Conservation (phyloP, 2,113 vertebrate genomes). For the Microtus pennsylvanicus region DNA sequence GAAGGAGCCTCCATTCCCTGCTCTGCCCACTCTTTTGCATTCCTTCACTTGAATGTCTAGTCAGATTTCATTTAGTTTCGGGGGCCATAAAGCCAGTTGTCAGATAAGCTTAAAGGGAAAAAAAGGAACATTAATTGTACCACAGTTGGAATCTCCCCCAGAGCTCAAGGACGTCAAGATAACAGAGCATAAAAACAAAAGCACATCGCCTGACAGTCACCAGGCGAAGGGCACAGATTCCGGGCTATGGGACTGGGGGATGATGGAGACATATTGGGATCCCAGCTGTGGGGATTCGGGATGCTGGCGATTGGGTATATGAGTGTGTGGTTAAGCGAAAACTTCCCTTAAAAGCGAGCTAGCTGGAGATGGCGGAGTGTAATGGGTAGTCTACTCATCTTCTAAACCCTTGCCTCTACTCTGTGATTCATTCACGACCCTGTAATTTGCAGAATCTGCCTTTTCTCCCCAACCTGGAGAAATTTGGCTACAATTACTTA, state of each 20-base stretch:
- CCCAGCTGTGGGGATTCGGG: no score
- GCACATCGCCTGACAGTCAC: neutral
- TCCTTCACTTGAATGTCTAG: slow-evolving; percentile 9
- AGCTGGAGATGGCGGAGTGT: neutral
- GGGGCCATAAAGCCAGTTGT: slow-evolving; percentile 28
- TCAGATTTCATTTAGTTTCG: slow-evolving; percentile 57
- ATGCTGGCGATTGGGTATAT: neutral
- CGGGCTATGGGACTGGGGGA: neutral
- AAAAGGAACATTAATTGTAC: slow-evolving; percentile 44
- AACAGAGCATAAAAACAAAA: slow-evolving; percentile 53
- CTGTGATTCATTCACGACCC: neutral
- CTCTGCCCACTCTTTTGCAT: neutral
- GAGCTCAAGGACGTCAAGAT: slow-evolving; percentile 26
- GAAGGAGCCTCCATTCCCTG: neutral
- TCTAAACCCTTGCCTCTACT: neutral
- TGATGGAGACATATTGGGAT: neutral
- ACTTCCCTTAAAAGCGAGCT: neutral
- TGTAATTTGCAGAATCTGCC: slow-evolving; percentile 48
- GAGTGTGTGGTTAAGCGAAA: neutral
- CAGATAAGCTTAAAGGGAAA: slow-evolving; percentile 57
- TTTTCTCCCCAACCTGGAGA: neutral
- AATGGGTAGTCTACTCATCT: neutral
- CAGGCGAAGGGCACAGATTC: neutral
- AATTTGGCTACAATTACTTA: slow-evolving; percentile 46
- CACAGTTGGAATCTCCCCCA: slow-evolving; percentile 23